Base-by-base conservation (phyloP, 1,140 invertebrate species). In the Drosophila varians region DNA sequence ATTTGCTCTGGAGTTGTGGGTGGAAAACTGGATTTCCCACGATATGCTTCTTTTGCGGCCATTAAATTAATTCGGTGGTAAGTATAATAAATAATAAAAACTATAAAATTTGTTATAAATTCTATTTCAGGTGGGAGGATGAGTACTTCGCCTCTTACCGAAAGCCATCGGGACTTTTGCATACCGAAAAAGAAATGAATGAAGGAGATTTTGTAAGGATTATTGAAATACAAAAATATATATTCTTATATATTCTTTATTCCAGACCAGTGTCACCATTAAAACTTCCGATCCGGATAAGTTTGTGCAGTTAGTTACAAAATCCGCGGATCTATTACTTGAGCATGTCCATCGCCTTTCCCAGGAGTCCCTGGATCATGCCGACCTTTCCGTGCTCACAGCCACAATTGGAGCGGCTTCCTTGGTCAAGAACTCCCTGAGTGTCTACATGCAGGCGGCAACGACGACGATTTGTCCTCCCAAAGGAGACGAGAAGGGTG, bases 321-420 rank as follows among this genome's bases (percentile, higher is more conserved):
- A 95, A 77, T 95, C 95, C 0, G 93, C 94, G 16, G 94, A 95
- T 71, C 92, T 94, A 54, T 78, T 96, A 0, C 31, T 90, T 93
- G 95, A 96, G 90, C 96, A 96, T 84, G 92, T 96, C 1, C 95
- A 96, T 90, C 92, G 93, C 7, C 83, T 97, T 6, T 95, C 94
- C 18, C 95, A 97, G 91, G 95, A 96, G 89, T 96, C 95, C 0
- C 87, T 96, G 18, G 95, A 96, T 92, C 95, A 96, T 74, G 96
- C 95, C 0, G 95, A 96, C 90, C 91, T 96, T 11, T 94, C 95
- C 0, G 95, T 96, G 11, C 87, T 96, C 7, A 96, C 95, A 1
- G 95, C 94, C 0, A 95, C 95, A 1, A 93, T 96, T 14, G 95
- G 95, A 7, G 95, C 96, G 0, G 94, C 96, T 1, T 94, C 95